phyloP scores from a whole-genome alignment of 2,113 vertebrate genomes.

The Aspidoscelis tigris region DNA sequence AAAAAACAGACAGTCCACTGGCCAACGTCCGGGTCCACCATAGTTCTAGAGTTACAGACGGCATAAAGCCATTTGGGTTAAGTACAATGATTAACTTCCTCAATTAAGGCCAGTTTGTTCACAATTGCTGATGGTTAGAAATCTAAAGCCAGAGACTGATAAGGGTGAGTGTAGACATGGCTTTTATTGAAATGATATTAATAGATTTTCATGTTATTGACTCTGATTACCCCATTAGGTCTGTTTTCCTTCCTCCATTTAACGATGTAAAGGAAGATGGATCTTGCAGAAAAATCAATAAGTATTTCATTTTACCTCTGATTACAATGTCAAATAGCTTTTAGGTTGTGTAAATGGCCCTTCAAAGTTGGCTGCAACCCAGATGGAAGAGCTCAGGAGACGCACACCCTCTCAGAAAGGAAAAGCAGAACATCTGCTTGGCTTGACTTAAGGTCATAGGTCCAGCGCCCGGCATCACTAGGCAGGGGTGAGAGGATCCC shows the following conservation, averaged over 20 bases:
- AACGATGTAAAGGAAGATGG: not conserved
- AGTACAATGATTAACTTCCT: not conserved
- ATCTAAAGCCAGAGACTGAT: not conserved
- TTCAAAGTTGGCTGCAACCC: not conserved
- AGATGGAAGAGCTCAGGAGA: not conserved
- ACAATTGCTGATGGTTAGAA: not conserved
- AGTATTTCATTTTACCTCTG: not conserved
- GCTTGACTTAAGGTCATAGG: not conserved
- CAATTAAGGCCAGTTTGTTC: not conserved
- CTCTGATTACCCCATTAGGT: not conserved
- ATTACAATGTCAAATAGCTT: constrained; percentile 3
- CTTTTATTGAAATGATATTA: constrained; percentile 7
- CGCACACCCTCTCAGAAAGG: too few relatives aligned
- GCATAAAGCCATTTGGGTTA: not conserved
- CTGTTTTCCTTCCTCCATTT: constrained; percentile 16
- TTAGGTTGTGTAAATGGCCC: not conserved
- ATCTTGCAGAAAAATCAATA: constrained; percentile 6
- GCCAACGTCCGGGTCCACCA: not conserved
- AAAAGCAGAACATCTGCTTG: not conserved
- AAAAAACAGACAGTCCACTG: too few relatives aligned
- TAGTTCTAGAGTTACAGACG: not conserved
- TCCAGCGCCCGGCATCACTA: not conserved
- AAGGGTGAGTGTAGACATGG: not conserved
- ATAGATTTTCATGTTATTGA: not conserved
- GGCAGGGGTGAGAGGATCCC: not conserved